Conservation (phyloP, 2,113 vertebrate species). For the Bombycilla garrulus region DNA sequence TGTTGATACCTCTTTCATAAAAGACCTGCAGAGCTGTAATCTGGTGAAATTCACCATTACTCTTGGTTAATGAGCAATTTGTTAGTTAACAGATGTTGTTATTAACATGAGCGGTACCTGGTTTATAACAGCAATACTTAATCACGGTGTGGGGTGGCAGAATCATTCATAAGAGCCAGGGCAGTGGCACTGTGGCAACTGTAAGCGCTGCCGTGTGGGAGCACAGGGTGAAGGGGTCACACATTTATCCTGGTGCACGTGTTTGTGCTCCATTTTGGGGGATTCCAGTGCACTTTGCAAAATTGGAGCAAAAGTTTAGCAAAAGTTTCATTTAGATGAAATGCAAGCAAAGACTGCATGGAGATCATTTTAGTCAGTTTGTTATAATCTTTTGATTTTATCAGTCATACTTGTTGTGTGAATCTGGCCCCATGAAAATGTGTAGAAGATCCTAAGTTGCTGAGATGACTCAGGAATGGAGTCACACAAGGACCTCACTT, state of each 20-base stretch:
- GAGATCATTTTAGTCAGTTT: background rate
- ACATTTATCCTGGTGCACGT: background rate
- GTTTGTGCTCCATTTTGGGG: background rate
- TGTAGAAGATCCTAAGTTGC: background rate
- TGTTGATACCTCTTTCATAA: background rate
- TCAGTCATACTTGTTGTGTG: background rate
- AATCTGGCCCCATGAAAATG: background rate
- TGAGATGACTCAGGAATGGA: background rate
- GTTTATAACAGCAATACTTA: constrained; percentile 75
- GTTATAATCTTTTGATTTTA: background rate
- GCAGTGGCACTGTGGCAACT: constrained; percentile 7
- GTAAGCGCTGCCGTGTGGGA: constrained; percentile 46
- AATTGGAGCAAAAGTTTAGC: background rate
- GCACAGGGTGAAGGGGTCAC: constrained; percentile 3
- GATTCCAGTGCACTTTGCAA: background rate
- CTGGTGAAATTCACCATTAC: constrained; percentile 63
- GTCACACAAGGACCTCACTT: background rate
- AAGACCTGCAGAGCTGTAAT: constrained; percentile 58
- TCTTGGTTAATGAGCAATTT: constrained; percentile 70
- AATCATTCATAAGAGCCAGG: constrained; percentile 12
- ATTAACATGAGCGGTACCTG: constrained; percentile 64
- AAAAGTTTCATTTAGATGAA: background rate
- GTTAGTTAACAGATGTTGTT: constrained; percentile 73
- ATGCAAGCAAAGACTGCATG: fast-evolving
- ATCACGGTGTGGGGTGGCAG: constrained; percentile 45